phyloP scores from a whole-genome alignment of 2,797 vertebrate genomes.

The Dermochelys coriacea region DNA sequence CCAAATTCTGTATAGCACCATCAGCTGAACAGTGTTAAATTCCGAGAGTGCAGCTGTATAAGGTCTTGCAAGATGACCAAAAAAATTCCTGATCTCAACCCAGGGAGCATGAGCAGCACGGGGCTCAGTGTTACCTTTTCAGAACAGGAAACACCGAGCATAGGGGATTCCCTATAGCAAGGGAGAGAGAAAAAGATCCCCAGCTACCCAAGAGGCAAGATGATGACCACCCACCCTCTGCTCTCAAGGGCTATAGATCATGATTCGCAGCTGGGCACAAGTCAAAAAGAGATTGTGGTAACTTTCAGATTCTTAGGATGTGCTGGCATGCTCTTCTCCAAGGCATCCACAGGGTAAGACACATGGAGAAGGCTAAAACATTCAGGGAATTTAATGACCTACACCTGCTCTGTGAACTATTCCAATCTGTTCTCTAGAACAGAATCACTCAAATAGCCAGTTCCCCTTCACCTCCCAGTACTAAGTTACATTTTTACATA shows the following conservation, averaged over 20 bases:
- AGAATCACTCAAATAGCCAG: background rate
- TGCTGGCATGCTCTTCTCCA: background rate
- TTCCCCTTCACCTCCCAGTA: background rate
- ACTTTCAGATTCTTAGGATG: background rate
- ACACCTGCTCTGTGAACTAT: background rate
- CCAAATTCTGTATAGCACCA: background rate
- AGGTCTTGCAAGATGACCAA: slow-evolving; percentile 31
- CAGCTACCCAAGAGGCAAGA: background rate
- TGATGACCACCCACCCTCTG: background rate
- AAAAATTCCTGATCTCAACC: slow-evolving; percentile 6
- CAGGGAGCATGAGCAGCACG: background rate
- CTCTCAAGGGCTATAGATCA: accelerated
- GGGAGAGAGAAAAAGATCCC: background rate
- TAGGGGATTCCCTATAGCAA: background rate
- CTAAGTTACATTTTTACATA: background rate
- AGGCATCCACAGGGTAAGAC: background rate
- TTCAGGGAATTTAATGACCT: background rate
- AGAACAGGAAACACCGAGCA: background rate
- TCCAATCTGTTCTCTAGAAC: background rate
- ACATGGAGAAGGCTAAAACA: background rate
- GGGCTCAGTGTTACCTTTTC: slow-evolving; percentile 24
- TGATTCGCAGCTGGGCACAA: background rate
- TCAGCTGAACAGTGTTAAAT: slow-evolving; percentile 21
- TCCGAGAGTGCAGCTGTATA: slow-evolving; percentile 26
- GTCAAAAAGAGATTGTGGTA: background rate